Conservation (phyloP, 2,888 invertebrate species). For the Oxytorus armatus region DNA sequence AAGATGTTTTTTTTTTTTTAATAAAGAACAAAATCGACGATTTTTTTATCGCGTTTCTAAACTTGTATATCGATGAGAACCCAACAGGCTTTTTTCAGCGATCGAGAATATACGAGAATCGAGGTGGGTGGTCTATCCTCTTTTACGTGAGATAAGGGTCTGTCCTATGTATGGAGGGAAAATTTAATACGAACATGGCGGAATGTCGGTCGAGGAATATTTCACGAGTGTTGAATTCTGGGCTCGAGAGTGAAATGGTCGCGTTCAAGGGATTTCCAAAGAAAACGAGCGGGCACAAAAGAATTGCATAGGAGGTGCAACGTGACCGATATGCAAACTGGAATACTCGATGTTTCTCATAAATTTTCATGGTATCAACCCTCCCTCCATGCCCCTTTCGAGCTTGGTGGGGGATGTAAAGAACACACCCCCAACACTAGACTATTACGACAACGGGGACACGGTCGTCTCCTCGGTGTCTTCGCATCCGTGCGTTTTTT, state of each 20-base stretch:
- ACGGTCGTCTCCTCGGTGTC: conserved; percentile 25
- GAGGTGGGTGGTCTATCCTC: too few relatives aligned
- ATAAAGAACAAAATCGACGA: too few relatives aligned
- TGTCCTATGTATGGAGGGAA: background rate
- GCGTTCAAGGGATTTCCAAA: conserved; percentile 15
- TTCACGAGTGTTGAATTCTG: conserved; percentile 7
- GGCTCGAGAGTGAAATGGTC: conserved; percentile 7
- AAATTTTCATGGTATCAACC: conserved; percentile 74
- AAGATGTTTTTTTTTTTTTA: too few relatives aligned
- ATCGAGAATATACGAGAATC: too few relatives aligned
- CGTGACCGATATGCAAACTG: conserved; percentile 57
- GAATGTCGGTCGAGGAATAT: conserved; percentile 5
- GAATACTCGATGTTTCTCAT: conserved; percentile 73
- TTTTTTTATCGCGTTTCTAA: too few relatives aligned
- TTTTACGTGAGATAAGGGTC: too few relatives aligned
- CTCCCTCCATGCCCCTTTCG: background rate
- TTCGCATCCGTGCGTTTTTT: conserved; percentile 14
- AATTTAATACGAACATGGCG: background rate
- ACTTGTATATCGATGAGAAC: too few relatives aligned
- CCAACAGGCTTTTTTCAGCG: too few relatives aligned
- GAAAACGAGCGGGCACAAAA: background rate
- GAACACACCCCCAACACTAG: conserved; percentile 48
- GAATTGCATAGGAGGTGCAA: conserved; percentile 1
- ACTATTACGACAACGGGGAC: conserved; percentile 14
- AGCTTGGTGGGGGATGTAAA: conserved; percentile 64